These are phyloP conservation scores for Metacarcinus magister DNA, from an alignment of 2,888 invertebrate species.

Conservation along the genomic window DNA sequence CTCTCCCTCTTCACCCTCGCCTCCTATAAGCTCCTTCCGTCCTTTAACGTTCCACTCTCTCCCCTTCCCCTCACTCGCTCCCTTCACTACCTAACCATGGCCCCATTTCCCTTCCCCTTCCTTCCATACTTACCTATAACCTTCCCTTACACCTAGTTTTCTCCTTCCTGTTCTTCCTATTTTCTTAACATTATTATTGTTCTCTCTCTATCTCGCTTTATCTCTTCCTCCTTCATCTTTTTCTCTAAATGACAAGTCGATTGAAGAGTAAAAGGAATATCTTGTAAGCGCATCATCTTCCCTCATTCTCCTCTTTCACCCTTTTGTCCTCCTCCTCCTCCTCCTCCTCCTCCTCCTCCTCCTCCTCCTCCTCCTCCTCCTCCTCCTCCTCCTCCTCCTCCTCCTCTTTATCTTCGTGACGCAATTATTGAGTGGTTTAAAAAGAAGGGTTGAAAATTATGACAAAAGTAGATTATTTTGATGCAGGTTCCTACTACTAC, in stretches of 20 bases:
- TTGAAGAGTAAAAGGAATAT: too few relatives aligned
- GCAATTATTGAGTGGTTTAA: too few relatives aligned
- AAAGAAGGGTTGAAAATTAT: too few relatives aligned
- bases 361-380: not conserved
- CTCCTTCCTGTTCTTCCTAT: not conserved
- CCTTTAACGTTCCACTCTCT: not conserved
- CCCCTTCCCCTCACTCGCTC: not conserved
- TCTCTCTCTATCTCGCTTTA: not conserved
- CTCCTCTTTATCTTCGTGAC: too few relatives aligned
- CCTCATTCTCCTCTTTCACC: not conserved
- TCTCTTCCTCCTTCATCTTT: not conserved
- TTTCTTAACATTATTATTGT: not conserved
- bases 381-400: not conserved
- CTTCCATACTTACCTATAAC: not conserved
- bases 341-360: not conserved
- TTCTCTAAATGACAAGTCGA: too few relatives aligned
- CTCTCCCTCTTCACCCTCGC: not conserved
- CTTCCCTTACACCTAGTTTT: not conserved
- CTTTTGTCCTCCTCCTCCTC: not conserved
- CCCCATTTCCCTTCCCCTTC: not conserved
- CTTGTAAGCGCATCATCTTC: not conserved
- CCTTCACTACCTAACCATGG: not conserved
- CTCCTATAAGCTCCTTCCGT: not conserved
- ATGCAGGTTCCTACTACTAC: too few relatives aligned
- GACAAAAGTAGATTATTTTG: too few relatives aligned